These are phyloP conservation scores for Hyla sarda DNA, from an alignment of 2,113 vertebrate species.

Conservation along the genomic window DNA sequence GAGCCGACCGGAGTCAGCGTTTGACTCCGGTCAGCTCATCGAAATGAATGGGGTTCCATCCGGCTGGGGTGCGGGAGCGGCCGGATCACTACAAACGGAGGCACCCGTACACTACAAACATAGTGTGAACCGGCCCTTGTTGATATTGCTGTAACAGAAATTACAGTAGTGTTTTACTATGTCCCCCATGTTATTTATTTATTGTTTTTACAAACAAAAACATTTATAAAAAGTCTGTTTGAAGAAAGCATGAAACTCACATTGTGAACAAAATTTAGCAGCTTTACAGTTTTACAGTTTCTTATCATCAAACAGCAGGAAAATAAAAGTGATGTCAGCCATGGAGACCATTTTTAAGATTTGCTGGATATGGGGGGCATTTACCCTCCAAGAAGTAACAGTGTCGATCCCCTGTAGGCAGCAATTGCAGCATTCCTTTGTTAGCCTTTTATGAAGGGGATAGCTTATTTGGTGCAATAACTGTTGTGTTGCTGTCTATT, in stretches of 20 bases:
- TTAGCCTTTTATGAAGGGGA: slow-evolving; percentile 32
- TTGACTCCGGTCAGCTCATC: too few species aligned
- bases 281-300: slow-evolving; percentile 3
- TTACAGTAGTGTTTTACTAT: too few species aligned
- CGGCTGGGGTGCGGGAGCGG: too few species aligned
- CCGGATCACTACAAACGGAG: too few species aligned
- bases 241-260: background rate
- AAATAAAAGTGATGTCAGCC: slow-evolving; percentile 13
- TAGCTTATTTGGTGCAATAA: slow-evolving; percentile 23
- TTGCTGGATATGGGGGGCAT: background rate
- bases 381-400: slow-evolving; percentile 35
- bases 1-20: too few species aligned
- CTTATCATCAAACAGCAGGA: slow-evolving; percentile 7
- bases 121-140: too few species aligned
- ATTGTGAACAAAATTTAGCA: background rate
- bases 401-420: slow-evolving; percentile 15
- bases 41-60: too few species aligned
- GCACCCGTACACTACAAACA: too few species aligned
- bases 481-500: slow-evolving; percentile 34
- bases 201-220: too few species aligned
- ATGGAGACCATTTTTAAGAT: slow-evolving; percentile 9
- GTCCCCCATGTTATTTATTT: too few species aligned
- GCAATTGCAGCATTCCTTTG: background rate
- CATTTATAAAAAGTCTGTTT: background rate
- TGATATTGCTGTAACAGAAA: too few species aligned